phyloP scores from a whole-genome alignment of 2,113 vertebrate species.

The Delphinus delphis region DNA sequence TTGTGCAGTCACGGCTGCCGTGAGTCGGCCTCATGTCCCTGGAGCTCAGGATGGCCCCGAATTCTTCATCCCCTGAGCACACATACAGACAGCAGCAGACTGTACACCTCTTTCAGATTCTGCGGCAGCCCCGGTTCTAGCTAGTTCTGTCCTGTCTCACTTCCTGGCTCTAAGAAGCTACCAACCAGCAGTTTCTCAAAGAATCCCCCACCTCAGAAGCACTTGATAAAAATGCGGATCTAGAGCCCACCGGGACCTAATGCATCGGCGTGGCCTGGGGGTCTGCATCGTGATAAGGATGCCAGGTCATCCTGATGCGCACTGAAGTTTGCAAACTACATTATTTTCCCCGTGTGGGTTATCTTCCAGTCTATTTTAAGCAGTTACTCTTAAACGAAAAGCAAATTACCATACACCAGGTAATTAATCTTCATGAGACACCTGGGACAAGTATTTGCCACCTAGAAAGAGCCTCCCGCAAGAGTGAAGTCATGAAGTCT shows the following conservation, averaged over 20 bases:
- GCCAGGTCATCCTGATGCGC: background rate
- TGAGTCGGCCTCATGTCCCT: background rate
- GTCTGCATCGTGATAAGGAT: background rate
- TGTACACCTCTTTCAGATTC: background rate
- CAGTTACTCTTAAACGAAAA: background rate
- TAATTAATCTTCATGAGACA: slow-evolving; percentile 8
- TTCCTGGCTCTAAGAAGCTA: background rate
- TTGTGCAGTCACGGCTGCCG: no score
- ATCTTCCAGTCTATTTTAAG: slow-evolving; percentile 13
- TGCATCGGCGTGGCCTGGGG: fast-evolving
- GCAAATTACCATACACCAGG: background rate
- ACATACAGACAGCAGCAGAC: background rate
- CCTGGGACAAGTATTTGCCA: background rate
- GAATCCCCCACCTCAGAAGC: background rate
- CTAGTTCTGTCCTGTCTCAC: background rate
- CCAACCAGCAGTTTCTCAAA: background rate
- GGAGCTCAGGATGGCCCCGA: background rate
- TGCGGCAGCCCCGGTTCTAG: background rate
- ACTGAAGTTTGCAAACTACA: background rate
- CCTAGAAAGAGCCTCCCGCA: background rate
- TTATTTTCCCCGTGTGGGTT: background rate
- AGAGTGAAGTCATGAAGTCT: background rate
- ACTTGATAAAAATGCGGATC: background rate
- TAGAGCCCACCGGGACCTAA: background rate
- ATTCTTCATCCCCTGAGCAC: fast-evolving